A percentile compares a stretch with the other conserved stretches of the same genome.
phyloP scores from a whole-genome alignment of 2,113 vertebrate species.

The Amazona vittata region DNA sequence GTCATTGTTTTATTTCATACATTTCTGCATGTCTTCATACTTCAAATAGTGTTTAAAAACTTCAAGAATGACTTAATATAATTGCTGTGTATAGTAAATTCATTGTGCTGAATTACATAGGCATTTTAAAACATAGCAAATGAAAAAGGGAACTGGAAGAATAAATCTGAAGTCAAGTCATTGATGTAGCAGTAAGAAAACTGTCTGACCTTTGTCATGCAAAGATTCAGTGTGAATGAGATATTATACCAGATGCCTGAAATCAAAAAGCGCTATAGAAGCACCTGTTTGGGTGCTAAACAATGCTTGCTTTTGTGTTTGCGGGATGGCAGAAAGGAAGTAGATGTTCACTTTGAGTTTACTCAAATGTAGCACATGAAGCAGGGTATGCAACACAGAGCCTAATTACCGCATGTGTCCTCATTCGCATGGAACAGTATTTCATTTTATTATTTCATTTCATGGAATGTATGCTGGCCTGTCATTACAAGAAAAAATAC shows the following conservation, averaged over 20 bases:
- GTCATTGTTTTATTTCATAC: conserved; percentile 22
- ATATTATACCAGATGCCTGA: background rate
- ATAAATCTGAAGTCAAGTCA: background rate
- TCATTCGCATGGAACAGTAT: background rate
- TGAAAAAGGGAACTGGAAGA: background rate
- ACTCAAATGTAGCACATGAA: background rate
- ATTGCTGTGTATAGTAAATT: conserved; percentile 6
- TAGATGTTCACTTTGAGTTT: background rate
- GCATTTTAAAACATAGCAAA: background rate
- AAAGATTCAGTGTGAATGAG: background rate
- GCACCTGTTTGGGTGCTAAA: background rate
- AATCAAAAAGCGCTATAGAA: background rate
- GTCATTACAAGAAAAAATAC: background rate
- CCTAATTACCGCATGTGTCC: background rate
- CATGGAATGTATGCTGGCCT: background rate
- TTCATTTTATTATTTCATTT: background rate
- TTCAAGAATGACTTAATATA: background rate
- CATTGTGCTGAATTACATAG: background rate
- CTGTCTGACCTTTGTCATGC: background rate
- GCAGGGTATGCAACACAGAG: background rate
- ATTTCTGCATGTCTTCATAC: conserved; percentile 16
- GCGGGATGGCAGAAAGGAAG: background rate
- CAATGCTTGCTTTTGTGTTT: background rate
- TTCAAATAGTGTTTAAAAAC: conserved; percentile 46
- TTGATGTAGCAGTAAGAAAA: background rate